These are phyloP conservation scores for Cephus nigrinus DNA, from an alignment of 2,888 invertebrate genomes.

Conservation along the genomic window DNA sequence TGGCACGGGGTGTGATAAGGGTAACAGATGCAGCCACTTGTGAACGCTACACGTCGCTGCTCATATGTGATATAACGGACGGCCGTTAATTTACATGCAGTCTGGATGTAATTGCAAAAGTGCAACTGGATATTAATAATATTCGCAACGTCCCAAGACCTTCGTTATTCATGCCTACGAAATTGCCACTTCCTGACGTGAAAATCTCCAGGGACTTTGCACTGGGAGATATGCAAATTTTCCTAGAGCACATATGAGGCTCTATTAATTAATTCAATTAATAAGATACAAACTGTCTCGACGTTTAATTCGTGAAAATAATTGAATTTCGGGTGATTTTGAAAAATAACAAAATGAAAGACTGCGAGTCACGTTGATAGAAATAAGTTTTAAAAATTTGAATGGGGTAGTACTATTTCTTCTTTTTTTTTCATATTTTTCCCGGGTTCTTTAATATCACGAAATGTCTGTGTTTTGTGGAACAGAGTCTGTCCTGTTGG, in stretches of 20 bases:
- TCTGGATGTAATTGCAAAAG: not conserved
- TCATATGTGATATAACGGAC: not conserved
- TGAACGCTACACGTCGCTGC: not conserved
- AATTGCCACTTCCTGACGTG: too few relatives aligned
- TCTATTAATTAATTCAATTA: too few relatives aligned
- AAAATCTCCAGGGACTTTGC: not conserved
- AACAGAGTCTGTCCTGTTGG: not conserved
- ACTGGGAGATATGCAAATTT: not conserved
- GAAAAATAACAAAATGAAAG: too few relatives aligned
- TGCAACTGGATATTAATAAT: not conserved
- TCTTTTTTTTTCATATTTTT: too few relatives aligned
- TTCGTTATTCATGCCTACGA: too few relatives aligned
- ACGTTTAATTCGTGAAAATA: too few relatives aligned
- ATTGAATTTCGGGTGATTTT: too few relatives aligned
- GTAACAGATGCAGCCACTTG: not conserved
- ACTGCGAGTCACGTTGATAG: too few relatives aligned
- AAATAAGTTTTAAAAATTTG: too few relatives aligned
- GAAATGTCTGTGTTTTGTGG: not conserved
- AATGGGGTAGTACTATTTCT: too few relatives aligned
- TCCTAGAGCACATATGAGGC: too few relatives aligned
- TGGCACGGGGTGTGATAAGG: not conserved
- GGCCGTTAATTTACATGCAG: not conserved
- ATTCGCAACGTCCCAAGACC: not conserved
- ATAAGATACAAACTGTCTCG: too few relatives aligned
- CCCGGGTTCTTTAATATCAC: not conserved